These are phyloP conservation scores for Ariopsis seemanni DNA, from an alignment of 2,113 vertebrate species.

Conservation along the genomic window DNA sequence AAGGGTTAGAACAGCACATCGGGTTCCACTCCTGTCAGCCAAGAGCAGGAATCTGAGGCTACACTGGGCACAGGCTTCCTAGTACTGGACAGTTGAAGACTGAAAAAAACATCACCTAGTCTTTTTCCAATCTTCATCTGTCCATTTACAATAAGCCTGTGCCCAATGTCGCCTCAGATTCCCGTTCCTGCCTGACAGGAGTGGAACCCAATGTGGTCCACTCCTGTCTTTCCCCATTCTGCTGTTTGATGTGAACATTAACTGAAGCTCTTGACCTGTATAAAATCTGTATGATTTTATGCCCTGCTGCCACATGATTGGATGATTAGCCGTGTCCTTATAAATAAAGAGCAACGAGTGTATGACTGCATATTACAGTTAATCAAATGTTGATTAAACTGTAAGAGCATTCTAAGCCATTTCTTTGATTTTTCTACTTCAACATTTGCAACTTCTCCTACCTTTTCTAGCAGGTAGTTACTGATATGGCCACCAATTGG, in stretches of 20 bases:
- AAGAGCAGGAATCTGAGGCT: background rate
- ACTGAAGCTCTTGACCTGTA: background rate
- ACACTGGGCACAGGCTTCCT: background rate
- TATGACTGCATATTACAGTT: background rate
- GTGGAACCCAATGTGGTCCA: background rate
- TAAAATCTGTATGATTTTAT: background rate
- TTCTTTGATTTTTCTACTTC: background rate
- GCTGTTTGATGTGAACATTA: background rate
- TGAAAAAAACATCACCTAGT: background rate
- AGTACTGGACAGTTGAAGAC: background rate
- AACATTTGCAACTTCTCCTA: conserved; percentile 56
- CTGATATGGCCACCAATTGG: conserved; percentile 97
- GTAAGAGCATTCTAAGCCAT: background rate
- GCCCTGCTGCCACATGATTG: background rate
- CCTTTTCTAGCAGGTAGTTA: conserved; percentile 98
- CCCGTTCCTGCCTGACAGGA: background rate
- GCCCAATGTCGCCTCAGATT: background rate
- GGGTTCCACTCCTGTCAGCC: background rate
- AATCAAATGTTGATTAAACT: background rate
- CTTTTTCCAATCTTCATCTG: background rate
- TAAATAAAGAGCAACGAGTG: background rate
- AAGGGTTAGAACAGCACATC: background rate
- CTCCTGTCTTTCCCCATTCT: background rate
- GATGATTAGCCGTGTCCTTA: background rate
- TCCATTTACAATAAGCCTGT: background rate